A percentile compares a stretch with the other conserved stretches of the same genome.
Conservation (phyloP, 2,888 invertebrate genomes). For the Tenthredo distinguenda region DNA sequence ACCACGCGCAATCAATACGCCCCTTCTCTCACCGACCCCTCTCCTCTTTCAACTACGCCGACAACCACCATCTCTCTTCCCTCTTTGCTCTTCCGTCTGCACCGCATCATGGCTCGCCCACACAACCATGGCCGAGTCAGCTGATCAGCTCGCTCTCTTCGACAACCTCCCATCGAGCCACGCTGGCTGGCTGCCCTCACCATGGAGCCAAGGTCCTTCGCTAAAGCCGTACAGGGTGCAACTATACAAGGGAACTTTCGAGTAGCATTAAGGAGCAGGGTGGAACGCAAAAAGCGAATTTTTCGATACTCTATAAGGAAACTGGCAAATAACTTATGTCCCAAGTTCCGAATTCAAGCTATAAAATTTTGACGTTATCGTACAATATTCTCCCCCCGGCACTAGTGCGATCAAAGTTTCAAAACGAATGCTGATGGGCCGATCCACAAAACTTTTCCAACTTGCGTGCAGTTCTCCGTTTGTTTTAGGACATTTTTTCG, state of each 20-base stretch:
- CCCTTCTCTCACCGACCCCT: constrained; percentile 55
- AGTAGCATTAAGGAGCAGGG: neutral
- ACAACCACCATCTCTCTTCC: constrained; percentile 46
- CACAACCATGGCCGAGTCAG: constrained; percentile 61
- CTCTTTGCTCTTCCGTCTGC: constrained; percentile 49
- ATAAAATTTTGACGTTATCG: neutral
- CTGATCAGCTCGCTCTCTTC: constrained; percentile 59
- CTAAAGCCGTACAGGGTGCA: constrained; percentile 2
- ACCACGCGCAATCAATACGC: constrained; percentile 74
- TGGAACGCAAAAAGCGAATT: neutral
- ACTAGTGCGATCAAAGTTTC: neutral
- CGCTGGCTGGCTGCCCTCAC: constrained; percentile 54
- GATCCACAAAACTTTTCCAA: neutral
- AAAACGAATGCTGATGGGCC: neutral
- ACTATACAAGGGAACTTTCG: neutral
- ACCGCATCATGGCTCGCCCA: constrained; percentile 46
- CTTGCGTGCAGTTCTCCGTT: neutral
- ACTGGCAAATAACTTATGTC: neutral
- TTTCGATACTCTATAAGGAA: neutral
- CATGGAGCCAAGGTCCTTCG: constrained; percentile 64
- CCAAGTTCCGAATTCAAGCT: neutral
- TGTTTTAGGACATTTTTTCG: neutral
- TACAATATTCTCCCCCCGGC: neutral
- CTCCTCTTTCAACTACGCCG: constrained; percentile 54
- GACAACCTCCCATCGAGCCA: constrained; percentile 22